Evolutionary conservation across 2,888 invertebrate species (phyloP).

Genomic region (Torymus tubicola): DNA sequence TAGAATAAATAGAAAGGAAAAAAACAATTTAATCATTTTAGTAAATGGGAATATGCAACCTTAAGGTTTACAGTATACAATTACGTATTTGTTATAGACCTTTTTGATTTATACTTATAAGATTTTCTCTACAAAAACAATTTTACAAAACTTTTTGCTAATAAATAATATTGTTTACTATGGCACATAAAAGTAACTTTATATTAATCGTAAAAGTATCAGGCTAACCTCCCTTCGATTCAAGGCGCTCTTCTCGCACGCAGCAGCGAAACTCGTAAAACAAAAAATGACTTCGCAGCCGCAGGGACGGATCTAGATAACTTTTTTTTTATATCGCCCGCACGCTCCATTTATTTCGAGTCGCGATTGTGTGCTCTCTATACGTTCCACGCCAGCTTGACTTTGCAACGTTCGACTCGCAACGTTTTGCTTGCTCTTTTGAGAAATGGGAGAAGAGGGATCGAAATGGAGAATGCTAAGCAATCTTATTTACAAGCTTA

Average conservation of each 20-base stretch:
- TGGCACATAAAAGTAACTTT: not conserved
- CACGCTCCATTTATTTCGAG: constrained; percentile 11
- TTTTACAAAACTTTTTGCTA: too few species aligned
- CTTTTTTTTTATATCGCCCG: constrained; percentile 22
- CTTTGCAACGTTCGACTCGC: not conserved
- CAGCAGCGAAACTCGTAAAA: constrained; percentile 1
- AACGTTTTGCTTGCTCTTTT: not conserved
- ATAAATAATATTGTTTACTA: too few species aligned
- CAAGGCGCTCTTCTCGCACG: too few species aligned
- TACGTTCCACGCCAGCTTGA: not conserved
- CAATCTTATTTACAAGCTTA: constrained; percentile 26
- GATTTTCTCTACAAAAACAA: too few species aligned
- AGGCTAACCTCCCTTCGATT: not conserved
- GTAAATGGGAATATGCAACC: too few species aligned
- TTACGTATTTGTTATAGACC: too few species aligned
- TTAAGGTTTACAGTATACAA: too few species aligned
- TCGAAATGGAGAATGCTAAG: not conserved
- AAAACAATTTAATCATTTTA: too few species aligned
- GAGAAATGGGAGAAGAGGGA: not conserved
- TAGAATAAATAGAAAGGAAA: too few species aligned
- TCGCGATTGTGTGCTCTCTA: constrained; percentile 2
- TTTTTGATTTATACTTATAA: too few species aligned
- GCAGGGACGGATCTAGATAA: not conserved
- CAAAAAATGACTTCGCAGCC: constrained; percentile 1
- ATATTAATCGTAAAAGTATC: constrained; percentile 14